phyloP scores from a whole-genome alignment of 2,888 invertebrate species.

The Drosophila lutescens region DNA sequence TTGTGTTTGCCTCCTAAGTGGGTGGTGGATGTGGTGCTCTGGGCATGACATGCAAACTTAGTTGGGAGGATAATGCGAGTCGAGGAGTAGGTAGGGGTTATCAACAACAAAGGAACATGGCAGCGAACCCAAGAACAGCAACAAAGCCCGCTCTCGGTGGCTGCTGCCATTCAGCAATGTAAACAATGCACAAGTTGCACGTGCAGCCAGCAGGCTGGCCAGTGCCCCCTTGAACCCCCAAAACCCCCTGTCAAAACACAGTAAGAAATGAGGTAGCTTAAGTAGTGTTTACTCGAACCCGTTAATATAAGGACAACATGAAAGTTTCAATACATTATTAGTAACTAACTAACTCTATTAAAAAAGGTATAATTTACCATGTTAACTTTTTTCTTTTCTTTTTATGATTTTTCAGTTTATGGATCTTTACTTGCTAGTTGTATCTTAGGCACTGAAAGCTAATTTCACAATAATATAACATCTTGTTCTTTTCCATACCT shows the following conservation, averaged over 20 bases:
- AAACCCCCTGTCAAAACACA: conserved; percentile 8
- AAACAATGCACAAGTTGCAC: conserved; percentile 76
- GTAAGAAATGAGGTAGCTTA: conserved; percentile 4
- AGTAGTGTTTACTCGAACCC: not conserved
- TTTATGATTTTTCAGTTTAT: no score
- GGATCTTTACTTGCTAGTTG: no score
- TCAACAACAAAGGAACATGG: conserved; percentile 18
- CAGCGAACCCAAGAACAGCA: conserved; percentile 19
- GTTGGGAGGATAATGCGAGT: conserved; percentile 33
- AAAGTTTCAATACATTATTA: no score
- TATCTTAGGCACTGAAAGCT: no score
- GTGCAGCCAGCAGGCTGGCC: conserved; percentile 56
- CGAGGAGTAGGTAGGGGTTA: conserved; percentile 17
- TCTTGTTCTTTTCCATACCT: no score
- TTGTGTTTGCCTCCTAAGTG: conserved; percentile 8
- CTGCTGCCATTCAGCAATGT: conserved; percentile 55
- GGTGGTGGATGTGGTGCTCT: conserved; percentile 12
- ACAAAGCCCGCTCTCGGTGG: conserved; percentile 29
- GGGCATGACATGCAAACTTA: conserved; percentile 50
- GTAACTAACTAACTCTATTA: no score
- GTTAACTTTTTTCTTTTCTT: no score
- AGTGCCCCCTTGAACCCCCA: conserved; percentile 16
- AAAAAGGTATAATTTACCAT: no score
- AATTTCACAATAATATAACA: no score
- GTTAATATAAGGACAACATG: no score